Evolutionary conservation across 2,888 invertebrate genomes (phyloP), one percentile per base, ranked within the genome.

Genomic region (Synergus gifuensis): DNA sequence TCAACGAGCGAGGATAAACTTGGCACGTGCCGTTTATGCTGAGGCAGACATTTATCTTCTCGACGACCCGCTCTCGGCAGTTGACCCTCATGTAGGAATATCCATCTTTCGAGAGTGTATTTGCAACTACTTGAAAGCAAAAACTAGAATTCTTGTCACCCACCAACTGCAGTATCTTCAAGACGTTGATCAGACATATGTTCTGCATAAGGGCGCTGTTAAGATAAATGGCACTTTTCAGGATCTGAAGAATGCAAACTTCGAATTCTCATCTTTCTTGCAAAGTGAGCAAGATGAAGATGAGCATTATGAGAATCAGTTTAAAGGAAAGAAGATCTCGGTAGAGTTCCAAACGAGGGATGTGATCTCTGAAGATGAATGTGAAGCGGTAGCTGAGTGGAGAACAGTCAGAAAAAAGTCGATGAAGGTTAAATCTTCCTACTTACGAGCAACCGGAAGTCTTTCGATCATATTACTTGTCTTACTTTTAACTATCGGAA

Each of bases 1-100:
- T 2, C 98, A 98, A 91, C 95, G 97, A 82, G 98, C 98, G 0
- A 94, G 97, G 66, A 94, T 95, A 67, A 95, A 95, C 88, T 92
- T 95, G 85, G 94, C 95, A 0, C 93, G 96, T 89, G 96, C 96
- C 28, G 94, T 97, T 42, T 96, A 96, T 87, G 94, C 94, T 85
- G 94, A 96, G 90, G 95, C 96, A 0, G 96, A 96, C 88, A 94
- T 96, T 81, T 96, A 96, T 89, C 92, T 96, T 40, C 90, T 96
- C 73, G 96, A 96, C 88, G 96, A 96, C 90, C 96, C 96, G 2
- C 92, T 96, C 12, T 95, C 96, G 63, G 96, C 96, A 16, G 96
- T 96, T 0, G 96, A 96, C 87, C 93, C 95, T 0, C 94, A 95
- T 86, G 96, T 96, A 4, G 95, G 95, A 0, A 94, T 94, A 85